These are phyloP conservation scores for Steinernema khuongi DNA, from an alignment of 1,140 invertebrate genomes.

Conservation along the genomic window DNA sequence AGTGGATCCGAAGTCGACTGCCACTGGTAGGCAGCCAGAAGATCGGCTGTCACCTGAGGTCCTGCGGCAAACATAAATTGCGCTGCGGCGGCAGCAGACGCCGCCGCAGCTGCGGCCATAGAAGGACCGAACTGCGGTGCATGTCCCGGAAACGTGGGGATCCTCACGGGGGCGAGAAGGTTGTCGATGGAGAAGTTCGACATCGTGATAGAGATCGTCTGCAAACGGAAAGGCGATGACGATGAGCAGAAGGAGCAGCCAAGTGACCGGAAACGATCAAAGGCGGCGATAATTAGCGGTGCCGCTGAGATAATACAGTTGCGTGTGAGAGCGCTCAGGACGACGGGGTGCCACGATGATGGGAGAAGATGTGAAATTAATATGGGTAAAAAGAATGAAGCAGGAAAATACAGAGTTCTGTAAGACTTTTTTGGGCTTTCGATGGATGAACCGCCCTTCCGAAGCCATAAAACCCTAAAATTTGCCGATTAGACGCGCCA, in stretches of 20 bases:
- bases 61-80: background rate
- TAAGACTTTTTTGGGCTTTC: no score
- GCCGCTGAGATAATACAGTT: conserved; percentile 9
- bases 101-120: conserved; percentile 6
- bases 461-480: background rate
- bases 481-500: background rate
- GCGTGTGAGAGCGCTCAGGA: background rate
- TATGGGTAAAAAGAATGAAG: background rate
- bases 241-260: conserved; percentile 14
- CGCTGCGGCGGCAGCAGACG: conserved; percentile 13
- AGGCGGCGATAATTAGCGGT: conserved; percentile 13
- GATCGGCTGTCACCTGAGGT: background rate
- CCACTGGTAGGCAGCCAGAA: conserved; percentile 1
- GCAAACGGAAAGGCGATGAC: background rate
- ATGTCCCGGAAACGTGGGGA: background rate
- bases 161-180: background rate
- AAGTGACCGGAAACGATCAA: conserved; percentile 16
- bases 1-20: conserved; percentile 9
- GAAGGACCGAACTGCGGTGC: background rate
- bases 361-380: background rate
- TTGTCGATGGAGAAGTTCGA: conserved; percentile 13
- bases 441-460: background rate
- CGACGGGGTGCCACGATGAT: background rate
- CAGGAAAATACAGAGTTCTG: background rate
- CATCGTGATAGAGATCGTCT: background rate